Evolutionary conservation across 92 coral and sea anemone species (phyloP), one percentile per base, ranked within the genome.

Genomic region (Hydrozoanthus gracilis): DNA sequence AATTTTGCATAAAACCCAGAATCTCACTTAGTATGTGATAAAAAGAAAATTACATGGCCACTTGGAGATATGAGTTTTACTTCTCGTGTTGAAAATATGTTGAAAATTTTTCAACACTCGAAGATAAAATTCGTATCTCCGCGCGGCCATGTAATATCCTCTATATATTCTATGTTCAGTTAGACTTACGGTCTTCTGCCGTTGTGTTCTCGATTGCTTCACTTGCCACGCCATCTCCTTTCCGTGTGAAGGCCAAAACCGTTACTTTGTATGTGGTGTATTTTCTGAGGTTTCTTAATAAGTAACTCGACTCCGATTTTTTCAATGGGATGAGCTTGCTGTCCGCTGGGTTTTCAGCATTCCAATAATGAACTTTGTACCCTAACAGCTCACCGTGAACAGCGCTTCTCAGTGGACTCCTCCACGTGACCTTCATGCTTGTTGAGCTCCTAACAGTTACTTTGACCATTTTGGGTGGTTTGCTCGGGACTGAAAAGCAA

Each of bases 371-470:
- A 44, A 96, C 91, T 79, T 90, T 86, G 73, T 95, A 95, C 46
- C 99, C 99, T 18, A 77, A 90, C 51, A 95, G 77, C 66, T 2
- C 39, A 66, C 99, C 99, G 52, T 96, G 92, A 61, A 90, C 91
- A 9, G 92, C 89, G 71, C 94, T 93, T 48, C 67, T 58, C 50
- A 93, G 92, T 1, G 99, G 99, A 0, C 69, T 79, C 66, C 73
- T 92, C 99, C 99, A 96, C 7, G 93, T 93, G 73, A 96, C 91
- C 71, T 78, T 83, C 77, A 95, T 89, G 86, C 91, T 92, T 73
- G 92, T 93, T 39, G 98, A 95, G 76, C 92, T 92, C 3, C 87
- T 90, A 20, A 89, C 92, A 4, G n/a, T 72, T 73, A 95, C 86
- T 5, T 54, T 85, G 13, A 96, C 89, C 70, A 86, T 78, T 44